A percentile compares a stretch with the other conserved stretches of the same genome.
Evolutionary conservation across 2,888 invertebrate species (phyloP).

Genomic region (Spilarctia lutea): DNA sequence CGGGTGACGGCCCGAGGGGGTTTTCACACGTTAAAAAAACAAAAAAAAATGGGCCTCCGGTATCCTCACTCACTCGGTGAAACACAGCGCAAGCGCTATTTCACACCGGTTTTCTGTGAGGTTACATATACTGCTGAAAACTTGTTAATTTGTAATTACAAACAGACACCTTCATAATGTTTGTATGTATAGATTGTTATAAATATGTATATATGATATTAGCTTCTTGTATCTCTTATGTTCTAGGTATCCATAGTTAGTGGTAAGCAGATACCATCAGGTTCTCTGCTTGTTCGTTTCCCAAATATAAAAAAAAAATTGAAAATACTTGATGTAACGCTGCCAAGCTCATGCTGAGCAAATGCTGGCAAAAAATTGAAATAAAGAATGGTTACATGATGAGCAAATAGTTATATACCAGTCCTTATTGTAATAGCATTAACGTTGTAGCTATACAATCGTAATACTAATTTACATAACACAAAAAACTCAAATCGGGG

Average conservation of each 20-base stretch:
- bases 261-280: not conserved
- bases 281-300: not conserved
- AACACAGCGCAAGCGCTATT: no score
- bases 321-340: not conserved
- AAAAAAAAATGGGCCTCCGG: no score
- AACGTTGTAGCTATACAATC: conserved; percentile 13
- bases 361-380: no score
- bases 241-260: not conserved
- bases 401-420: not conserved
- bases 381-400: not conserved
- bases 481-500: conserved; percentile 11
- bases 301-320: not conserved
- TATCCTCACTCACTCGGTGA: no score
- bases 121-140: no score
- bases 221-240: not conserved
- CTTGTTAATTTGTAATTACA: no score
- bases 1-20: no score
- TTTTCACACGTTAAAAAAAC: no score
- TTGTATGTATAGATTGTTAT: no score
- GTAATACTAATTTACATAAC: conserved; percentile 24
- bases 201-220: not conserved
- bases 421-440: conserved; percentile 4
- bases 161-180: not conserved
- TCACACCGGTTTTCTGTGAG: no score
- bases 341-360: no score